These are phyloP conservation scores for Smutsia temminckii DNA, from an alignment of 2,797 vertebrate species.

Conservation along the genomic window DNA sequence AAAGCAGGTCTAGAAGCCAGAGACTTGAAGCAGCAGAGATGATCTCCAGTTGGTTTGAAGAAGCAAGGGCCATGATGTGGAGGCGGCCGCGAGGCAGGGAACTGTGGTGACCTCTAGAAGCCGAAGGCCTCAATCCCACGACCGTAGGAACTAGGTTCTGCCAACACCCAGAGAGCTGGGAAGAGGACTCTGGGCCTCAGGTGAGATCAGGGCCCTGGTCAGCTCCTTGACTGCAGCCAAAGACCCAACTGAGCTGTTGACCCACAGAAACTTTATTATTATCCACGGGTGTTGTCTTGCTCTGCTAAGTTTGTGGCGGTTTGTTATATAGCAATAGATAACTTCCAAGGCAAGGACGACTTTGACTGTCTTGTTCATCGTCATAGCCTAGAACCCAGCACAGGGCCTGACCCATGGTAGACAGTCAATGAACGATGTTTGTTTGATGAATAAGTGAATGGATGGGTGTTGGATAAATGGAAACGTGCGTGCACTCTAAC, in stretches of 20 bases:
- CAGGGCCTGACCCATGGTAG: neutral
- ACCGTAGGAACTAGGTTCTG: neutral
- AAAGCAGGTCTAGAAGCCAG: neutral
- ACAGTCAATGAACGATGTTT: neutral
- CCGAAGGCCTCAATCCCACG: neutral
- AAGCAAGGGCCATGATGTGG: neutral
- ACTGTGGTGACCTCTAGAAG: neutral
- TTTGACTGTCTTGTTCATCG: neutral
- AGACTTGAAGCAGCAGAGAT: neutral
- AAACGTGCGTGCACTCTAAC: neutral
- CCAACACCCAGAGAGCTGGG: neutral
- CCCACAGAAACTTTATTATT: neutral
- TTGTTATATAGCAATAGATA: neutral
- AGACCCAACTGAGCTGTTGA: neutral
- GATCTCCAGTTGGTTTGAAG: neutral
- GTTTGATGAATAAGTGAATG: neutral
- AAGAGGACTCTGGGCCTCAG: neutral
- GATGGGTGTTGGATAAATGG: neutral
- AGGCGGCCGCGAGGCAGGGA: no score
- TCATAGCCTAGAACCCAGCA: no score
- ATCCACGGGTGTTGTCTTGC: no score
- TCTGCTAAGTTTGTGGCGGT: neutral
- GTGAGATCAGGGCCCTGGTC: neutral
- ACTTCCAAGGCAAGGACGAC: neutral
- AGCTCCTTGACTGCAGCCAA: neutral